These are phyloP conservation scores for Hormaphis cornu DNA, from an alignment of 1,140 invertebrate species.

Conservation along the genomic window DNA sequence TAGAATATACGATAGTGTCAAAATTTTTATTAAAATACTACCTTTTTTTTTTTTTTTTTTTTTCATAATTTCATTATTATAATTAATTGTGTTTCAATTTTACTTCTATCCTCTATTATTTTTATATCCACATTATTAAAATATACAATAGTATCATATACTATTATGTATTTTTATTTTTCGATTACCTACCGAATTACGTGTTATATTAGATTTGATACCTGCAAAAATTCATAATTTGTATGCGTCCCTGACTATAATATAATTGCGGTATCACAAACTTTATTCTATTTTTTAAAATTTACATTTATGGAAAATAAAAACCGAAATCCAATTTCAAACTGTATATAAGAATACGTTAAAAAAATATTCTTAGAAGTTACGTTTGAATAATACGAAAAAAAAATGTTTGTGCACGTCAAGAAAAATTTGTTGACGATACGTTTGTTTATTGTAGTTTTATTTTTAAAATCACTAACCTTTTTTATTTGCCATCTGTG, in stretches of 20 bases:
- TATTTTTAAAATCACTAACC: constrained; percentile 11
- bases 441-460: neutral
- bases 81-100: neutral
- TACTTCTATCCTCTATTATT: neutral
- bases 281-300: constrained; percentile 14
- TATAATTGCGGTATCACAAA: constrained; percentile 22
- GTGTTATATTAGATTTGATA: neutral
- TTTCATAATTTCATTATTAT: neutral
- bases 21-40: constrained; percentile 3
- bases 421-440: neutral
- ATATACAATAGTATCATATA: constrained; percentile 13
- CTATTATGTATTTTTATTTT: neutral
- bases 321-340: neutral
- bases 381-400: neutral
- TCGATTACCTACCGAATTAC: neutral
- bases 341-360: constrained; percentile 8
- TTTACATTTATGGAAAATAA: neutral
- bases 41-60: neutral
- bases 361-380: constrained; percentile 13
- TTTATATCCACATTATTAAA: neutral
- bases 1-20: neutral
- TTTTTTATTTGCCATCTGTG: neutral
- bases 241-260: constrained; percentile 21
- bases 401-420: neutral
- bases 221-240: constrained; percentile 10